Evolutionary conservation across 2,888 invertebrate species (phyloP), one percentile per base, ranked within the genome.

Genomic region (Formica aserva): DNA sequence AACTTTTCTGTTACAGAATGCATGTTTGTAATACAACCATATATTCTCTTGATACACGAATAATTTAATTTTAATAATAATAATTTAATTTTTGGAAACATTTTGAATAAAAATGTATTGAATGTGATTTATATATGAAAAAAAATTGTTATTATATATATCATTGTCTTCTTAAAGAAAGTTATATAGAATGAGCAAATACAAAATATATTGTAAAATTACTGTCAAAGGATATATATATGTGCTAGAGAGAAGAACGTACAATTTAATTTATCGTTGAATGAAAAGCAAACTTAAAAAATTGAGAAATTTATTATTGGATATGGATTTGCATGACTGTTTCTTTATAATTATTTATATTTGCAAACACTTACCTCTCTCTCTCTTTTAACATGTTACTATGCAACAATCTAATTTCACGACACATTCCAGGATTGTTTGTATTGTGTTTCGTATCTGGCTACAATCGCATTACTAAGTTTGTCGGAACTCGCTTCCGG

Each of bases 401-500:
- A 41, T 22, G 29, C 13, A 77, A 29, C 9, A 57, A 72, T 32
- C 6, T 55, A 78, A 45, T 78, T 76, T 57, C 15, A 29, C 57
- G 38, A 71, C 8, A 8, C 13, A 18, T 55, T 52, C 13, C 15
- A 32, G n/a, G n/a, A n/a, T 13, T n/a, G 32, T 69, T 67, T 13
- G 13, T 26, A 66, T 18, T 69, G 48, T 32, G 8, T 67, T 45
- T 45, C 29, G 41, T 13, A 52, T 67, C 26, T 18, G 11, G 18
- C 15, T 76, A 69, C 22, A 67, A 29, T 77, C n/a, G 29, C 8
- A 13, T 15, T 29, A 71, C 55, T 41, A 71, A 78, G 71, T 72
- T 32, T 45, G 22, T 11, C 2, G 13, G n/a, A 57, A 78, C 13
- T 78, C 11, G 22, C 74, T 32, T 6, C 3, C 29, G 13, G 41